Conservation (phyloP, 2,113 vertebrate species). For the Machaerirhynchus nigripectus region DNA sequence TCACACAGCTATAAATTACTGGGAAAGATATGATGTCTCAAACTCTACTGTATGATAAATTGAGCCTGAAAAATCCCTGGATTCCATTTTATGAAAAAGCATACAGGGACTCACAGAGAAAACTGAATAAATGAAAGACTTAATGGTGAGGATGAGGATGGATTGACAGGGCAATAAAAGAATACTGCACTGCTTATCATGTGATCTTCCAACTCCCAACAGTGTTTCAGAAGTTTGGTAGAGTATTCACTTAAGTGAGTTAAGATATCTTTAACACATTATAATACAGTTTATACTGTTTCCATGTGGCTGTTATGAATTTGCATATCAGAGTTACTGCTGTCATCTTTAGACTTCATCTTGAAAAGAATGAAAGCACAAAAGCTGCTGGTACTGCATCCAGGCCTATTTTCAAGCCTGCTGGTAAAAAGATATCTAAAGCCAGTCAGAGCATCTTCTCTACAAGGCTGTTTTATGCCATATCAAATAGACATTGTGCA, state of each 20-base stretch:
- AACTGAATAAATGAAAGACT: background rate
- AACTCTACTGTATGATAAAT: background rate
- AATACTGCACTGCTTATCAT: background rate
- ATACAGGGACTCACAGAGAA: background rate
- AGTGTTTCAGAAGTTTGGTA: background rate
- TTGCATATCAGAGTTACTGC: background rate
- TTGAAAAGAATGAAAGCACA: background rate
- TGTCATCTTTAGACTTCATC: background rate
- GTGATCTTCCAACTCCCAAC: background rate
- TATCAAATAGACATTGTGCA: background rate
- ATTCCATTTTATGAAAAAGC: background rate
- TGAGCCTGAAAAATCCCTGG: background rate
- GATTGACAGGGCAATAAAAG: background rate
- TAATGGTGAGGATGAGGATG: background rate
- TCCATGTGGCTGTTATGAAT: background rate
- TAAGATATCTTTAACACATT: background rate
- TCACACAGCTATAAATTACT: background rate
- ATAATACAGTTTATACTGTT: background rate
- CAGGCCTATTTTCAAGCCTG: background rate
- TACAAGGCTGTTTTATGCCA: background rate
- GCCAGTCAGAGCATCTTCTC: background rate
- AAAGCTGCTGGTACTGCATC: background rate
- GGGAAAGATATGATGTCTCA: background rate
- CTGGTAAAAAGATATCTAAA: background rate
- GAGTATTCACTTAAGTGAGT: background rate